phyloP scores from a whole-genome alignment of 2,797 vertebrate species.

The Crossoptilon crossoptilon region DNA sequence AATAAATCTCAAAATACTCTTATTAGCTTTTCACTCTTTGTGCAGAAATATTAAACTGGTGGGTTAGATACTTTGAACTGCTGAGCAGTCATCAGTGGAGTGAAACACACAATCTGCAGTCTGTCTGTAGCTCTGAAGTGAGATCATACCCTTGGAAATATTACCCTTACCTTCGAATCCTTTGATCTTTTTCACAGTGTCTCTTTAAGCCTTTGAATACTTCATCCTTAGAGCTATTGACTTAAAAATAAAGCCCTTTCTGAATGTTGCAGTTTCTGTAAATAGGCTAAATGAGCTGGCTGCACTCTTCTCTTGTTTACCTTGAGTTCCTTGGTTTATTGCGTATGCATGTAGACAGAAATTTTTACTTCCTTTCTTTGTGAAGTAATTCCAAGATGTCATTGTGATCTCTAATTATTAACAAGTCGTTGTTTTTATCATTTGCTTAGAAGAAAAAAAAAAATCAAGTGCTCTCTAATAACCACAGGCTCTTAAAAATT shows the following conservation, averaged over 20 bases:
- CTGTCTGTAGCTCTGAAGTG: conserved; percentile 47
- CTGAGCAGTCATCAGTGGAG: neutral
- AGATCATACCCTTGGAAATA: conserved; percentile 37
- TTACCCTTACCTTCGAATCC: neutral
- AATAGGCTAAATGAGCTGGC: conserved; percentile 57
- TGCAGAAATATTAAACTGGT: conserved; percentile 11
- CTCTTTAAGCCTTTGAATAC: conserved; percentile 52
- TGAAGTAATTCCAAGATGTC: conserved; percentile 13
- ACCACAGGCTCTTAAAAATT: neutral
- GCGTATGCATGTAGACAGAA: neutral
- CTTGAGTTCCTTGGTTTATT: neutral
- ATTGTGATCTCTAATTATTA: conserved; percentile 5
- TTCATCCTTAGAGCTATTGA: conserved; percentile 47
- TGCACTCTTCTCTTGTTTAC: conserved; percentile 44
- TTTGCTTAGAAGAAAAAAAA: neutral
- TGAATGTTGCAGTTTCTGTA: conserved; percentile 47
- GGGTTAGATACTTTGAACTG: conserved; percentile 16
- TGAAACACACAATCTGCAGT: neutral
- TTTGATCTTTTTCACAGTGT: conserved; percentile 54
- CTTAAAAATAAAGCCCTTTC: conserved; percentile 44
- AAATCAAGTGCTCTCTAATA: neutral
- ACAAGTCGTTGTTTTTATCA: neutral
- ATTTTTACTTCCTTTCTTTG: neutral
- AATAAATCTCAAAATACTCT: conserved; percentile 31
- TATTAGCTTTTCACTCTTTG: conserved; percentile 6